Percentiles rank a stretch among this genome's conserved stretches.
Evolutionary conservation across 2,113 vertebrate species (phyloP).

Genomic region (Danionella cerebrum): DNA sequence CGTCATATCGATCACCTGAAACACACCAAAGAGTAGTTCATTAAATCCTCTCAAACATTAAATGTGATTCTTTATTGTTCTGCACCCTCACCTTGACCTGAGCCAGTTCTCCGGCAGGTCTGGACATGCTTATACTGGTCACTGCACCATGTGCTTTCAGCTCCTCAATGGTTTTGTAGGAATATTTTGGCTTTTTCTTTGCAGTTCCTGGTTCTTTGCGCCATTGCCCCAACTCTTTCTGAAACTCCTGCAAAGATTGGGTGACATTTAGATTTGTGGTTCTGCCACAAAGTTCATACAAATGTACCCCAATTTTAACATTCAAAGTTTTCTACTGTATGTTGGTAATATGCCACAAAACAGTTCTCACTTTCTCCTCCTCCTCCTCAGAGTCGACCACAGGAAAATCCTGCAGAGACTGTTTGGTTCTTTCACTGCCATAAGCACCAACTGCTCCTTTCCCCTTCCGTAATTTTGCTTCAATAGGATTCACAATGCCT

Average conservation of each 20-base stretch:
- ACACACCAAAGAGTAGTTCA: background rate
- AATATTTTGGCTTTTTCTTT: conserved; percentile 94
- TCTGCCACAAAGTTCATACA: too few species aligned
- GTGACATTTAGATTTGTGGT: too few species aligned
- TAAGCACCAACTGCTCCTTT: conserved; percentile 98
- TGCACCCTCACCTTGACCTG: conserved; percentile 79
- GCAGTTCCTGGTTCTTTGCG: conserved; percentile 79
- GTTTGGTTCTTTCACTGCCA: conserved; percentile 82
- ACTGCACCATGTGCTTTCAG: conserved; percentile 87
- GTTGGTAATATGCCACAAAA: too few species aligned
- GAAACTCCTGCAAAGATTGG: conserved; percentile 73
- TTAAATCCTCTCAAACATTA: background rate
- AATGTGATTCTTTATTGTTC: background rate
- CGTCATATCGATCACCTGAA: conserved; percentile 97
- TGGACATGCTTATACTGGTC: conserved; percentile 63
- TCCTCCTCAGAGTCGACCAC: conserved; percentile 91
- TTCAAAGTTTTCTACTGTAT: too few species aligned
- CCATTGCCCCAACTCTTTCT: conserved; percentile 94
- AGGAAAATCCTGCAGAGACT: conserved; percentile 91
- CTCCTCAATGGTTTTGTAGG: conserved; percentile 89
- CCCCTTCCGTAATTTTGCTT: conserved; percentile 94
- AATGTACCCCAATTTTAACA: too few species aligned
- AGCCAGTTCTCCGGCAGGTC: conserved; percentile 86
- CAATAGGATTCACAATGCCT: conserved; percentile 94
- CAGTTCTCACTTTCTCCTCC: conserved; percentile 87